A percentile compares a stretch with the other conserved stretches of the same genome.
Conservation (phyloP, 2,797 vertebrate genomes). For the Clarias laeviceps region DNA sequence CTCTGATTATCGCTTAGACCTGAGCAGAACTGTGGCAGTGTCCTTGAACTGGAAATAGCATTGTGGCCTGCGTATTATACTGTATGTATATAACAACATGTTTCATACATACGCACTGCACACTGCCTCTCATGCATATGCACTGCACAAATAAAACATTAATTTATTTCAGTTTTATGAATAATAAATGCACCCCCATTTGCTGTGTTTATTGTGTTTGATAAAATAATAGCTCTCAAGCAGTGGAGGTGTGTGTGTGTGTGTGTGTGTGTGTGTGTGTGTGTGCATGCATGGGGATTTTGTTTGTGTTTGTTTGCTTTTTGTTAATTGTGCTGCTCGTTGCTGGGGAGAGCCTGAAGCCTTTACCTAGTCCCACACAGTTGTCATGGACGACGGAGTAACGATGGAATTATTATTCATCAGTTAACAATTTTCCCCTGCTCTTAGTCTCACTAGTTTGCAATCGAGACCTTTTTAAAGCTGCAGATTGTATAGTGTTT, state of each 20-base stretch:
- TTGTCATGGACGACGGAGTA: slow-evolving; percentile 53
- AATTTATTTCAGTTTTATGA: slow-evolving; percentile 37
- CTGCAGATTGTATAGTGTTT: not conserved
- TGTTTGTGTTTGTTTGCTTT: slow-evolving; percentile 54
- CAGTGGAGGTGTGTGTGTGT: slow-evolving; percentile 39
- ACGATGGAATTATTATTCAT: slow-evolving; percentile 48
- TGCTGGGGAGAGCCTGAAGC: slow-evolving; percentile 52
- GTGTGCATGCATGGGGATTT: slow-evolving; percentile 43
- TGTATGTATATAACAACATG: not conserved
- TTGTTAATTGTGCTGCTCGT: slow-evolving; percentile 52
- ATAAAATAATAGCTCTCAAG: slow-evolving; percentile 56
- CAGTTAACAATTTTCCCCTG: not conserved
- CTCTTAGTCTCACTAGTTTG: slow-evolving; percentile 33
- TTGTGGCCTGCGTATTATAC: slow-evolving; percentile 2
- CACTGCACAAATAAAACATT: slow-evolving; percentile 6
- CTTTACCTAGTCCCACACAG: slow-evolving; percentile 48
- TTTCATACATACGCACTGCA: slow-evolving; percentile 1
- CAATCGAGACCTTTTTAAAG: slow-evolving; percentile 1
- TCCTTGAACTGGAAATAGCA: slow-evolving; percentile 31
- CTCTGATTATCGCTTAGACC: not conserved
- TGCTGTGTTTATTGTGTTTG: slow-evolving; percentile 53
- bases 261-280: slow-evolving; percentile 48
- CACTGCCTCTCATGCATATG: slow-evolving; percentile 30
- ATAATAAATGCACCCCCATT: slow-evolving; percentile 56
- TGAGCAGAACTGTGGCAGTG: slow-evolving; percentile 14